Conservation (phyloP, 2,113 vertebrate genomes). For the Sigmodon hispidus region DNA sequence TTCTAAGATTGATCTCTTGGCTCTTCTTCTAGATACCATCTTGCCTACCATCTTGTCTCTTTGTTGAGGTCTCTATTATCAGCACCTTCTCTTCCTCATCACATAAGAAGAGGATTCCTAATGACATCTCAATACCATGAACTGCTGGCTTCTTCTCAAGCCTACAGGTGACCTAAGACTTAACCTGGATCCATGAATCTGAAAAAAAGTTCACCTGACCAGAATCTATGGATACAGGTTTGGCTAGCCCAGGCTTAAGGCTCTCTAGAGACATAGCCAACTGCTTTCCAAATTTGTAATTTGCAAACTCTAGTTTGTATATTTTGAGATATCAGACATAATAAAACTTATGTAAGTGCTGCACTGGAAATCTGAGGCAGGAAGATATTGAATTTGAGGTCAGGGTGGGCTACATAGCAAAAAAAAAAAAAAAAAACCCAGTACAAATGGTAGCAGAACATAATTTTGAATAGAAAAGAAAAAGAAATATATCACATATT, state of each 20-base stretch:
- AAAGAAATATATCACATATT: not conserved
- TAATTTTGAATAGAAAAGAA: not conserved
- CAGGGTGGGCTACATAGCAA: not conserved
- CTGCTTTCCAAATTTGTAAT: not conserved
- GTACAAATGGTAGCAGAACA: not conserved
- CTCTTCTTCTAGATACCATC: not conserved
- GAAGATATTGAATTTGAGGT: not conserved
- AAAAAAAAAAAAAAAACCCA: not conserved
- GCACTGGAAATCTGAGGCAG: not conserved
- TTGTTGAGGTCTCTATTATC: not conserved
- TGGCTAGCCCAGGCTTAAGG: not conserved
- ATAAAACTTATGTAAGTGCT: not conserved
- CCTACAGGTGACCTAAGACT: not conserved
- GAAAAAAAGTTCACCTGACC: not conserved
- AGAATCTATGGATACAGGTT: not conserved
- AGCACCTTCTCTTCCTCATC: not conserved
- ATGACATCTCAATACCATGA: not conserved
- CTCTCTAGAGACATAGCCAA: not conserved
- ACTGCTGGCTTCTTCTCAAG: not conserved
- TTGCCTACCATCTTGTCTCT: not conserved
- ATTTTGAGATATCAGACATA: not conserved
- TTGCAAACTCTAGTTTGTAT: not conserved
- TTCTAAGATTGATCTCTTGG: not conserved
- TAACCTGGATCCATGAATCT: not conserved
- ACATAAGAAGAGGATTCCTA: not conserved